Conservation (phyloP, 2,797 vertebrate genomes). For the Phrynocephalus guinanensis region DNA sequence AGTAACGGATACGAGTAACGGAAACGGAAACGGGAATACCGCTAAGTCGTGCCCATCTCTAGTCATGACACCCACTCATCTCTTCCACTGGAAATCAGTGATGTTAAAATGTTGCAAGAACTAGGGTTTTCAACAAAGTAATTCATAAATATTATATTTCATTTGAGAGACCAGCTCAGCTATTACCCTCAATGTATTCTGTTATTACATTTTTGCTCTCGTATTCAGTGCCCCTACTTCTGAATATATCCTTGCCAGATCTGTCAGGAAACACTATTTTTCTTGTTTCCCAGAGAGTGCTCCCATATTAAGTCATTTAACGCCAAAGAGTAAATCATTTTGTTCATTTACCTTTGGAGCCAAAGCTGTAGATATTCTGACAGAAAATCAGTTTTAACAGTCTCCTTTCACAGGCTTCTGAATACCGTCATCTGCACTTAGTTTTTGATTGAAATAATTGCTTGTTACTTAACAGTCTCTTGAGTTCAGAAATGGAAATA, state of each 20-base stretch:
- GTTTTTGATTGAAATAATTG: slow-evolving; percentile 65
- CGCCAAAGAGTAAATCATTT: slow-evolving; percentile 38
- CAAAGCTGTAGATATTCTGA: slow-evolving; percentile 32
- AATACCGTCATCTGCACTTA: slow-evolving; percentile 54
- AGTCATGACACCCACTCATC: background rate
- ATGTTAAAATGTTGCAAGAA: background rate
- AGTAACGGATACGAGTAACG: no score
- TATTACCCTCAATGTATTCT: background rate
- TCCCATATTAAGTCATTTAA: slow-evolving; percentile 40
- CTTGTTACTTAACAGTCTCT: slow-evolving; percentile 64
- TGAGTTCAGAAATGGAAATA: slow-evolving; percentile 63
- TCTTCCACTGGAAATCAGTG: background rate
- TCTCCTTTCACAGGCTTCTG: slow-evolving; percentile 58
- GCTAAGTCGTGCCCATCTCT: no score
- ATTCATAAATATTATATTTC: slow-evolving; percentile 40
- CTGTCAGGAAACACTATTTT: slow-evolving; percentile 23
- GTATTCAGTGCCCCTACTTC: slow-evolving; percentile 35
- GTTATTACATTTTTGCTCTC: slow-evolving; percentile 26
- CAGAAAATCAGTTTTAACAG: slow-evolving; percentile 52
- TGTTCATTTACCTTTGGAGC: slow-evolving; percentile 24
- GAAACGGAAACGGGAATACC: no score
- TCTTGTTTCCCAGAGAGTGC: slow-evolving; percentile 44
- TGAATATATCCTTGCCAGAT: slow-evolving; percentile 4
- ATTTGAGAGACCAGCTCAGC: slow-evolving; percentile 31
- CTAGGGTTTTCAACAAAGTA: slow-evolving; percentile 31